phyloP scores from a whole-genome alignment of 2,888 invertebrate species.

The Cinara cedri region DNA sequence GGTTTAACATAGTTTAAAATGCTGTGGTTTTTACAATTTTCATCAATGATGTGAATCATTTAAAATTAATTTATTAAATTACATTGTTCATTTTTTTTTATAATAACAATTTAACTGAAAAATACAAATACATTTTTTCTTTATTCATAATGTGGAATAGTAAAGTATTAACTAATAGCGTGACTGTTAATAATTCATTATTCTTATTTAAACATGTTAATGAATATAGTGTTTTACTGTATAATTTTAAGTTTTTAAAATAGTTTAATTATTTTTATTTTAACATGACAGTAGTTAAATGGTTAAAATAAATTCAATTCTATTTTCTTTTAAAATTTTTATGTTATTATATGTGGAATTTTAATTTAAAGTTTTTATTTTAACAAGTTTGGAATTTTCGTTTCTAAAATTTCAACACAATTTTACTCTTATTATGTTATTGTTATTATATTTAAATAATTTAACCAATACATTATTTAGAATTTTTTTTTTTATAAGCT shows the following conservation, averaged over 20 bases:
- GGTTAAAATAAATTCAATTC: neutral
- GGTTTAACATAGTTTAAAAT: too few relatives aligned
- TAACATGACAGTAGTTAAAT: neutral
- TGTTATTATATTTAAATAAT: too few relatives aligned
- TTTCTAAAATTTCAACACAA: too few relatives aligned
- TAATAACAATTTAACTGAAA: slow-evolving; percentile 16
- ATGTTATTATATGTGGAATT: too few relatives aligned
- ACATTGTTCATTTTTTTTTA: neutral
- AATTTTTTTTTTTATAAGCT: too few relatives aligned
- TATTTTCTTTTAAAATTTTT: neutral
- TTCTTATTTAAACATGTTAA: slow-evolving; percentile 20
- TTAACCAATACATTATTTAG: too few relatives aligned
- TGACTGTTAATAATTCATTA: slow-evolving; percentile 37
- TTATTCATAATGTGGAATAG: neutral
- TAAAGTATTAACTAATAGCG: slow-evolving; percentile 18
- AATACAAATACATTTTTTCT: slow-evolving; percentile 10
- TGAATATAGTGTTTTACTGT: slow-evolving; percentile 1
- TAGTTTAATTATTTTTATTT: neutral
- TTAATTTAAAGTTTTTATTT: too few relatives aligned
- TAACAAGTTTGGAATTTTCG: too few relatives aligned
- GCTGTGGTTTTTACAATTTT: too few relatives aligned
- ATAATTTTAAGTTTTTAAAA: slow-evolving; percentile 6
- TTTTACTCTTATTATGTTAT: too few relatives aligned
- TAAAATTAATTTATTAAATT: neutral
- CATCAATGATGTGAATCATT: too few relatives aligned